Conservation (phyloP, 2,888 invertebrate genomes). For the Patella ulyssiponensis region DNA sequence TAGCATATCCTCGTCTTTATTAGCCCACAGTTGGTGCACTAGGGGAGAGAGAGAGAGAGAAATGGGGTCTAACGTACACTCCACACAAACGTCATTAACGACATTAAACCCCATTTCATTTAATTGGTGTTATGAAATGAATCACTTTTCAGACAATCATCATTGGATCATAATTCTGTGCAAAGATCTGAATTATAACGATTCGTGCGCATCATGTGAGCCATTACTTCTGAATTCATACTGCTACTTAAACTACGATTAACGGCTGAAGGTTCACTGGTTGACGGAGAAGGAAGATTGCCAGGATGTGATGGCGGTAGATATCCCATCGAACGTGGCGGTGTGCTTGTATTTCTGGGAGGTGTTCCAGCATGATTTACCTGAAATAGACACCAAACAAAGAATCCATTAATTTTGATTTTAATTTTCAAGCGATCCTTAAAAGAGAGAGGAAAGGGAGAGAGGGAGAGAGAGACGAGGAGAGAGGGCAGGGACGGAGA, state of each 20-base stretch:
- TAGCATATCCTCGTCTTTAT: no score
- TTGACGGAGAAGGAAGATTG: slow-evolving; percentile 22
- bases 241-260: slow-evolving; percentile 30
- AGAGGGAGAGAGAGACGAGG: no score
- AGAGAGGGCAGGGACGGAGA: no score
- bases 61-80: no score
- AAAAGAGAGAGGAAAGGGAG: no score
- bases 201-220: slow-evolving; percentile 33
- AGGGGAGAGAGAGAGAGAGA: no score
- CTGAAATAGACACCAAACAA: not conserved
- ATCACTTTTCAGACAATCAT: not conserved
- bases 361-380: slow-evolving; percentile 24
- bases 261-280: slow-evolving; percentile 20
- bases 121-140: no score
- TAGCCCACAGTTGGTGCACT: no score
- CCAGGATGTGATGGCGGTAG: slow-evolving; percentile 21
- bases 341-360: slow-evolving; percentile 31
- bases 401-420: no score
- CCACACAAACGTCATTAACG: no score
- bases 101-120: no score
- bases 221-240: slow-evolving; percentile 22
- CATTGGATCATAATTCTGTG: slow-evolving; percentile 28
- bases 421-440: no score
- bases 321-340: slow-evolving; percentile 27
- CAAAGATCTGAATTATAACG: slow-evolving; percentile 31